Base-by-base conservation (phyloP, 2,888 invertebrate species). In the Clistopyga incitator region DNA sequence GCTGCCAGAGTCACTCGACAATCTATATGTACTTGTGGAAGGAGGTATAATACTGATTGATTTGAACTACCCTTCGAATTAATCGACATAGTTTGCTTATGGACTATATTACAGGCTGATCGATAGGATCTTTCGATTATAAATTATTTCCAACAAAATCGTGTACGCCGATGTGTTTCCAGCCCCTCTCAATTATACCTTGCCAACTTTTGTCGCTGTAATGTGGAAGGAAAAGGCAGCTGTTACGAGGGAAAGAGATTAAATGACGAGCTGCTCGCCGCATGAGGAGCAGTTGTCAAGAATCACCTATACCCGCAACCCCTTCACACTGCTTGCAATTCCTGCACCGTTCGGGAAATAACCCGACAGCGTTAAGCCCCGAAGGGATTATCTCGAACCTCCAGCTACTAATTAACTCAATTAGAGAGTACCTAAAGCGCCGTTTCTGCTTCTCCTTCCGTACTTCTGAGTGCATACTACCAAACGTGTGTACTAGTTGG, bases 371-470 rank as follows among this genome's bases (percentile, higher is more conserved):
- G 42, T 54, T 74, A 70, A 78, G 61, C 77, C 64, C 83, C 54
- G 20, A 38, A 70, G 72, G 84, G 84, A 84, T 84, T 84, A 84
- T 81, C 77, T 56, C 68, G 61, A 70, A 59, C 74, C 77, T 78
- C 64, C 20, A 70, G 71, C 74, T 78, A 81, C 80, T 81, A 81
- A 84, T 84, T 77, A 84, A 84, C 80, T 74, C 68, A 81, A 84
- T 81, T 78, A 84, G 72, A 77, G 74, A 70, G 50, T 78, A 74
- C 23, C 74, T 64, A 54, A 75, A 78, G 77, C 67, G 74, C 74
- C 78, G 68, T 65, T 77, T 45, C 78, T 67, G 29, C 34, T 29
- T 18, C 47, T 61, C 47, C 42, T 74, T 47, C 72, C 34, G 20
- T 25, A 25, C 18, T 59, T 47, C 29, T 45, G 23, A 59, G 72